Conservation (phyloP, 2,113 vertebrate genomes). For the Pipa parva region DNA sequence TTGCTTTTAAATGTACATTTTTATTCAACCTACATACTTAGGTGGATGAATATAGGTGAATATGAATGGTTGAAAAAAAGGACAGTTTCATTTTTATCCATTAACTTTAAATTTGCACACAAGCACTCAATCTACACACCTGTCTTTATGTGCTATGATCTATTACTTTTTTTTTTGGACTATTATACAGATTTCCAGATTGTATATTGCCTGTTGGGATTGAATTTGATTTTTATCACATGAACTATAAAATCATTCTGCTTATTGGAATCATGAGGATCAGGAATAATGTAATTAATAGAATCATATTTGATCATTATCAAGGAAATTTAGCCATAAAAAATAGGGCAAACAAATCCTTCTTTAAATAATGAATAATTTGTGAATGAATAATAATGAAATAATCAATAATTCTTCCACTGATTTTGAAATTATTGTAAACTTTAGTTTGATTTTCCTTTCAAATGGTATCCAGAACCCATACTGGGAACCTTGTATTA, state of each 20-base stretch:
- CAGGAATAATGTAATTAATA: conserved; percentile 7
- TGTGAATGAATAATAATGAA: conserved; percentile 43
- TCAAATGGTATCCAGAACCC: no score
- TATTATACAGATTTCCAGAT: not conserved
- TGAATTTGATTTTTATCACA: not conserved
- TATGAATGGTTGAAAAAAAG: no score
- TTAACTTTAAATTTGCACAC: not conserved
- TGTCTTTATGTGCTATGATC: not conserved
- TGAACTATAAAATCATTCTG: not conserved
- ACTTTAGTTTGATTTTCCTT: conserved; percentile 41
- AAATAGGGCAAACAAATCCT: conserved; percentile 48
- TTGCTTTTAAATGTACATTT: no score
- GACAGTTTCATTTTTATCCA: no score
- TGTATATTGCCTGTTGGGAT: not conserved
- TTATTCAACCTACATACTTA: no score
- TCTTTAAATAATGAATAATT: not conserved
- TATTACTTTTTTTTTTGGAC: not conserved
- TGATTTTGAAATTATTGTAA: conserved; percentile 49
- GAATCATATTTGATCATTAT: conserved; percentile 37
- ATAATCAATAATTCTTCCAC: conserved; percentile 41
- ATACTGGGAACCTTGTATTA: no score
- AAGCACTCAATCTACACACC: not conserved
- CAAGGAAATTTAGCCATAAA: conserved; percentile 33
- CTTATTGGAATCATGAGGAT: not conserved
- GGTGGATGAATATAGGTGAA: no score